A percentile compares a stretch with the other conserved stretches of the same genome.
These are phyloP conservation scores for Platycheirus albimanus DNA, from an alignment of 2,888 invertebrate species.

Conservation along the genomic window DNA sequence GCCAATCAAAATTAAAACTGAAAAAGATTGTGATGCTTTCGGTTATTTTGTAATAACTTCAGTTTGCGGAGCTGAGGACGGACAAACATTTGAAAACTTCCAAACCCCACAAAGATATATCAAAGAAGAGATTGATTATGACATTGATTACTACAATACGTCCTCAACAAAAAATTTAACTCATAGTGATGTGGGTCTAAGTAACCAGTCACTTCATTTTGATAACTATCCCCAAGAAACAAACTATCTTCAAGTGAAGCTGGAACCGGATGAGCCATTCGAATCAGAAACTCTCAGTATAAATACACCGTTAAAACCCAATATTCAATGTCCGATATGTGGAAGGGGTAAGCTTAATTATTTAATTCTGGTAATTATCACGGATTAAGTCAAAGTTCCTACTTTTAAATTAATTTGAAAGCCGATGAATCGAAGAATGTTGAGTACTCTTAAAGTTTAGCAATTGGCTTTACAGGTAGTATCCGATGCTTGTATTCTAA, in stretches of 20 bases:
- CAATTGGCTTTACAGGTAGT: too few species aligned
- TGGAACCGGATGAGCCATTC: background rate
- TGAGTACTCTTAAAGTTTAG: too few species aligned
- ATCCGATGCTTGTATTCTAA: too few species aligned
- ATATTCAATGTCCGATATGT: background rate
- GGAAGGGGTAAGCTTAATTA: conserved; percentile 5
- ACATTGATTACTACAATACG: conserved; percentile 8
- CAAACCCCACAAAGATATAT: background rate
- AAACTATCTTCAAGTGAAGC: background rate
- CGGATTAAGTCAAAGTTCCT: too few species aligned
- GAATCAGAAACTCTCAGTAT: background rate
- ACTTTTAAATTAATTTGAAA: too few species aligned
- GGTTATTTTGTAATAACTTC: conserved; percentile 24
- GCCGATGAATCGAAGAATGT: too few species aligned
- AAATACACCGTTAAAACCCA: background rate
- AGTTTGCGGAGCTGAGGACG: background rate
- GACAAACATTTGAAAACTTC: background rate
- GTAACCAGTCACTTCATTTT: conserved; percentile 2
- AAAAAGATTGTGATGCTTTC: conserved; percentile 14
- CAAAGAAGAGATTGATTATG: conserved; percentile 21
- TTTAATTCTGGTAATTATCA: too few species aligned
- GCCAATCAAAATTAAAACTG: conserved; percentile 13
- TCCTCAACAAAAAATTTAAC: background rate
- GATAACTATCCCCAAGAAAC: conserved; percentile 7
- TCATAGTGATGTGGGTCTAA: background rate